Percentiles rank a stretch among this genome's conserved stretches.
These are phyloP conservation scores for Apamea sordens DNA, from an alignment of 2,888 invertebrate species.

Conservation along the genomic window DNA sequence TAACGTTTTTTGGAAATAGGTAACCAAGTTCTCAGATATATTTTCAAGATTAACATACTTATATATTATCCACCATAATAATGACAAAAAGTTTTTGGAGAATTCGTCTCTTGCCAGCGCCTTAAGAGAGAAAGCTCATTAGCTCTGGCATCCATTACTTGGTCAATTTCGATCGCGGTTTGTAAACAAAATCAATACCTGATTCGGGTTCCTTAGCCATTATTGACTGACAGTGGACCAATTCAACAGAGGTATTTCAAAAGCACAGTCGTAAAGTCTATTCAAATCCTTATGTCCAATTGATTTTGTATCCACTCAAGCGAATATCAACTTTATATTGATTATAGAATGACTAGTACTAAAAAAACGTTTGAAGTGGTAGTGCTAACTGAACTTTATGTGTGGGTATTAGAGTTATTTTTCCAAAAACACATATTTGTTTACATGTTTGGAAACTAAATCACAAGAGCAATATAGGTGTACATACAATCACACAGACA, in stretches of 20 bases:
- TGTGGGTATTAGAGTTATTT: background rate
- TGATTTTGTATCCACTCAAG: background rate
- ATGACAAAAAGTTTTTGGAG: background rate
- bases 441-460: no score
- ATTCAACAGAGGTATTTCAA: background rate
- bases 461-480: no score
- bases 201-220: background rate
- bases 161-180: background rate
- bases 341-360: no score
- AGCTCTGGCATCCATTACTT: background rate
- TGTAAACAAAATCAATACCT: background rate
- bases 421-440: background rate
- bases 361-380: background rate
- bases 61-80: background rate
- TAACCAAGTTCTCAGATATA: background rate
- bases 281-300: background rate
- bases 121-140: constrained; percentile 4
- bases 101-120: background rate
- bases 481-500: no score
- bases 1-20: background rate
- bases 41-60: background rate
- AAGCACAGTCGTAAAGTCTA: background rate
- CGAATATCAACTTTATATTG: background rate
- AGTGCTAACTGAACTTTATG: background rate
- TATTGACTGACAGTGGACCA: background rate